Base-by-base conservation (phyloP, 2,888 invertebrate genomes). In the Beris chalybata region DNA sequence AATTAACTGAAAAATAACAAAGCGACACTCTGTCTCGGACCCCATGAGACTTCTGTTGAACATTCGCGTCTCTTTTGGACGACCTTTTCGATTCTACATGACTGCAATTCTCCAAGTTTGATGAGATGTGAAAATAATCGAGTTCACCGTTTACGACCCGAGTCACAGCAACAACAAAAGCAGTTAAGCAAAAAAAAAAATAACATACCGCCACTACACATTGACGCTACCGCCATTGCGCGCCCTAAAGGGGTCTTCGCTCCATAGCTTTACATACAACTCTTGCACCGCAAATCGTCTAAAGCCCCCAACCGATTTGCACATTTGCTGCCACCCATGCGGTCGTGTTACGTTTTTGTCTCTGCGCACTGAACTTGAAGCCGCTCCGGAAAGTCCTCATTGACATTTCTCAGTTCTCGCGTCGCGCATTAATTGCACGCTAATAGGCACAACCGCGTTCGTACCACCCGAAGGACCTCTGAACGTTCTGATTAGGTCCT, bases 281-380 rank as follows among this genome's bases (percentile, higher is more conserved):
- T 38, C 9, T 38, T 48, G 44, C 59, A 64, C 54, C 53, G 63
- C 45, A 61, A 22, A 31, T 57, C 56, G 22, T 63, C 22, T 22
- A 65, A 65, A 66, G 63, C 56, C 59, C 69, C 69, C 69, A 66
- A 59, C 66, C 38, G 66, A 56, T 66, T 59, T 69, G 69, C 69
- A 69, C 69, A 69, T 69, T 69, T 69, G 43, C 58, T 64, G 69
- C 69, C 69, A 69, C 69, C 69, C 59, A 69, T 69, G 69, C 63
- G 65, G 61, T 63, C 67, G 53, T 12, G 7, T 32, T 44, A 38
- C 13, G 31, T 38, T 30, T 50, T 61, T 61, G 52, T 61, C 44
- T 52, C 38, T 61, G 61, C 52, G 50, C 61, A 61, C 5, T 61
- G 61, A 61, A 61, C 48, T 59, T 31, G 31, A 48, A 12, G 22